Base-by-base conservation (phyloP, 2,888 invertebrate species). In the Thera britannica region DNA sequence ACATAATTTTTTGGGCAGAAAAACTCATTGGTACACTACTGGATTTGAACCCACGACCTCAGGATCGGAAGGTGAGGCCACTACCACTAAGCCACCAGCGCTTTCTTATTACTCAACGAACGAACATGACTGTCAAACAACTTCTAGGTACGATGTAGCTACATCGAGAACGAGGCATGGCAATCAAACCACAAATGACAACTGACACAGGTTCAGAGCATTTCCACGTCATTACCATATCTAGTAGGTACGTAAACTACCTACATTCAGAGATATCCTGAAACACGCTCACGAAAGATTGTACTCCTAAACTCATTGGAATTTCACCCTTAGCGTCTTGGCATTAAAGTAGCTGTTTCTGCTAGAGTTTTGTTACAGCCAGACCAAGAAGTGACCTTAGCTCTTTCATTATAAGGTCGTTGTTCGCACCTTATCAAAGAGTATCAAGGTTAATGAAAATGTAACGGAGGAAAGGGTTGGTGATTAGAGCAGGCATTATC, bases 401-500 rank as follows among this genome's bases (percentile, higher is more conserved):
- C 35, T 7, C 38, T 12, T 36, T 52, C 41, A 41, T 51, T 54
- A 58, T 68, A 68, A 57, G 61, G 64, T 60, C 55, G 60, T 58
- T 62, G 54, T 62, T 62, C 49, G 44, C 23, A 38, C 52, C 48
- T 35, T 54, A 72, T 62, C 62, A 62, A 38, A 34, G 12, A 8
- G 12, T 65, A 65, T 65, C 51, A 70, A 76, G 77, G 75, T 77
- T 75, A 79, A 78, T 75, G 74, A 75, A 76, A 75, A 72, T 72
- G 75, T 76, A 75, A 76, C 70, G 75, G 66, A 60, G 70, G 62
- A 74, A 72, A 73, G 73, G 74, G 72, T 71, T 72, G 74, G 61
- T 65, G 61, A 69, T 69, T 65, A 65, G 69, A 59, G 65, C 52
- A 62, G 59, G n/a, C 57, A 65, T 65, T 62, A 65, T 62, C 52